phyloP scores from a whole-genome alignment of 2,113 vertebrate genomes.

The Pristiophorus japonicus region DNA sequence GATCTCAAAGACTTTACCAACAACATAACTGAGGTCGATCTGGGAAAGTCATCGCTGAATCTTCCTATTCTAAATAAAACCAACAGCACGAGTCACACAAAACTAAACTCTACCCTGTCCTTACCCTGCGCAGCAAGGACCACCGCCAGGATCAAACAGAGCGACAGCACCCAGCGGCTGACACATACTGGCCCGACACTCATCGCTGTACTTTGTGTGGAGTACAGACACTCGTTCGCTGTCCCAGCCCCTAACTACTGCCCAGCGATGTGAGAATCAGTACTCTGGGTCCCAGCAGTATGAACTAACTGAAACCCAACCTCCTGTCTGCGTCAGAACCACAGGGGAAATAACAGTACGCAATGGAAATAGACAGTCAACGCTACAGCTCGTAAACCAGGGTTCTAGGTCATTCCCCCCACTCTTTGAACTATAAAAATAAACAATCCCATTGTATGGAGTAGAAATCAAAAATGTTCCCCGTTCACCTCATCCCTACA shows the following conservation, averaged over 20 bases:
- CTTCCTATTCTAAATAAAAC: not conserved
- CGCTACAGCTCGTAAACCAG: not conserved
- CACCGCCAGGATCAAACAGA: not conserved
- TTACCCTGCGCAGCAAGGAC: not conserved
- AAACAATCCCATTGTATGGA: not conserved
- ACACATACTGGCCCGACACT: fast-evolving
- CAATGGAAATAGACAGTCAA: not conserved
- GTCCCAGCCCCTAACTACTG: too few relatives aligned
- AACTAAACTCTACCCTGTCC: not conserved
- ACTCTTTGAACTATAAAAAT: not conserved
- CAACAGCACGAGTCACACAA: not conserved
- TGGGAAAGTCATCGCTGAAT: not conserved
- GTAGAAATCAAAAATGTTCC: not conserved
- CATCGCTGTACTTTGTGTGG: not conserved
- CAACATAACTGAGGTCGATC: too few relatives aligned
- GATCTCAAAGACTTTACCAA: not conserved
- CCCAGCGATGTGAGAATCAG: not conserved
- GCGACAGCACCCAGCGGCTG: not conserved
- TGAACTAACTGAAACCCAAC: not conserved
- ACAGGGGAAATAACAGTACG: not conserved
- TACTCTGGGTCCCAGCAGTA: not conserved
- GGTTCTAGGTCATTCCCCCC: too few relatives aligned
- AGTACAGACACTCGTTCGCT: not conserved
- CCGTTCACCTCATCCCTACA: not conserved
- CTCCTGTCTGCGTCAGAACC: not conserved